Percentiles rank a stretch among this genome's conserved stretches.
Conservation (phyloP, 2,888 invertebrate species). For the Lithophane semibrunnea region DNA sequence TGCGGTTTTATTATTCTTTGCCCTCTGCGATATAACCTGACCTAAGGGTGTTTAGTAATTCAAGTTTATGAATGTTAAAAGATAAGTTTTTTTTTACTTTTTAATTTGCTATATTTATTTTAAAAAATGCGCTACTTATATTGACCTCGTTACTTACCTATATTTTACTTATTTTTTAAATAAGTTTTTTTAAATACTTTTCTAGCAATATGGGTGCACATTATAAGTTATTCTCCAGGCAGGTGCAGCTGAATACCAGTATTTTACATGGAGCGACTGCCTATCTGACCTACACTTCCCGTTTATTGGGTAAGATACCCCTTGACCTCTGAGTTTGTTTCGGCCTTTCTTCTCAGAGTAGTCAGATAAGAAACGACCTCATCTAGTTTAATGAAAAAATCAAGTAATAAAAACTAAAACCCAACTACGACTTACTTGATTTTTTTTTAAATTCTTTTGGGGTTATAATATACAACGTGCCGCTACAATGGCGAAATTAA, state of each 20-base stretch:
- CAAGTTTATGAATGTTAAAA: background rate
- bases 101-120: background rate
- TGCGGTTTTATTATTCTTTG: background rate
- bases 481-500: too few relatives aligned
- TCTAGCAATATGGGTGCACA: background rate
- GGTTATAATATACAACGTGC: too few relatives aligned
- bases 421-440: too few relatives aligned
- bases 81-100: background rate
- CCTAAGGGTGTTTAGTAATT: slow-evolving; percentile 8
- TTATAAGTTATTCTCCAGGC: background rate
- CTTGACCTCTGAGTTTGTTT: too few relatives aligned
- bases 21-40: background rate
- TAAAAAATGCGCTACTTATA: background rate
- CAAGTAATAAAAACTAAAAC: too few relatives aligned
- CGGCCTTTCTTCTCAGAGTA: too few relatives aligned
- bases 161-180: background rate
- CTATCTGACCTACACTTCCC: too few relatives aligned
- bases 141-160: background rate
- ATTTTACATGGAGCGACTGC: background rate
- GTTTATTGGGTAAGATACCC: too few relatives aligned
- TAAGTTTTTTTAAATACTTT: background rate
- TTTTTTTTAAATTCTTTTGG: too few relatives aligned
- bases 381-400: too few relatives aligned
- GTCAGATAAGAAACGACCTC: too few relatives aligned
- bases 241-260: background rate